Percentiles rank a stretch among this genome's conserved stretches.
Evolutionary conservation across 2,797 vertebrate species (phyloP).

Genomic region (Lagodon rhomboides): DNA sequence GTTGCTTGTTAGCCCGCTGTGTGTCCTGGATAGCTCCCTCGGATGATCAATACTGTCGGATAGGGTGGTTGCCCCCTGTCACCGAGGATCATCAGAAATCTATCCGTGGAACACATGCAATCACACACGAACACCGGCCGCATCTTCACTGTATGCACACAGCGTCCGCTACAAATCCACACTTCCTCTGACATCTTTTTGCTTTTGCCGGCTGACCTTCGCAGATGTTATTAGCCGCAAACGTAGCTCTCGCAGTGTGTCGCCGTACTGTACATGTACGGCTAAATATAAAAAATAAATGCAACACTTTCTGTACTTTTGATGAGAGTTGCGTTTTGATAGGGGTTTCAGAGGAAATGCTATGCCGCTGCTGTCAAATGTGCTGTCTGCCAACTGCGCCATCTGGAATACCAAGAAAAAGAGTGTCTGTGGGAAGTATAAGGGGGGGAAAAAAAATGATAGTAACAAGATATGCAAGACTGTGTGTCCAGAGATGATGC

Average conservation of each 20-base stretch:
- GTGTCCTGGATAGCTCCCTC: slow-evolving; percentile 19
- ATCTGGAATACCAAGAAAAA: slow-evolving; percentile 66
- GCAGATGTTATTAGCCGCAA: not conserved
- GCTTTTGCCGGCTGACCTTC: slow-evolving; percentile 15
- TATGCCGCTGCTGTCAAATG: slow-evolving; percentile 45
- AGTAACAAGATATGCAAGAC: slow-evolving; percentile 38
- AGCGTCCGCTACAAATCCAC: not conserved
- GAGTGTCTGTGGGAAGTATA: slow-evolving; percentile 36
- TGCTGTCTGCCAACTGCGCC: slow-evolving; percentile 61
- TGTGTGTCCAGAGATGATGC: slow-evolving; percentile 51
- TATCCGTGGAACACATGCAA: not conserved
- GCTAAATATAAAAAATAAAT: not conserved
- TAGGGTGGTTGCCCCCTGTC: slow-evolving; percentile 17
- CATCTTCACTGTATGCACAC: not conserved
- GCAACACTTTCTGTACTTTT: slow-evolving; percentile 24
- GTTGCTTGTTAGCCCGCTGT: slow-evolving; percentile 33
- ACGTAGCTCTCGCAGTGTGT: slow-evolving; percentile 4
- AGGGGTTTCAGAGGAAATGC: slow-evolving; percentile 53
- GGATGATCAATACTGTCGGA: slow-evolving; percentile 40
- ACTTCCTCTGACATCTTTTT: slow-evolving; percentile 4
- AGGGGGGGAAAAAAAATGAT: not conserved
- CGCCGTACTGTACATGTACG: slow-evolving; percentile 20
- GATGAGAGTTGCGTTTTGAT: slow-evolving; percentile 58
- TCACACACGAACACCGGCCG: not conserved
- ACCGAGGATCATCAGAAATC: slow-evolving; percentile 23